Conservation (phyloP, 2,797 vertebrate species). For the Oreortyx pictus region DNA sequence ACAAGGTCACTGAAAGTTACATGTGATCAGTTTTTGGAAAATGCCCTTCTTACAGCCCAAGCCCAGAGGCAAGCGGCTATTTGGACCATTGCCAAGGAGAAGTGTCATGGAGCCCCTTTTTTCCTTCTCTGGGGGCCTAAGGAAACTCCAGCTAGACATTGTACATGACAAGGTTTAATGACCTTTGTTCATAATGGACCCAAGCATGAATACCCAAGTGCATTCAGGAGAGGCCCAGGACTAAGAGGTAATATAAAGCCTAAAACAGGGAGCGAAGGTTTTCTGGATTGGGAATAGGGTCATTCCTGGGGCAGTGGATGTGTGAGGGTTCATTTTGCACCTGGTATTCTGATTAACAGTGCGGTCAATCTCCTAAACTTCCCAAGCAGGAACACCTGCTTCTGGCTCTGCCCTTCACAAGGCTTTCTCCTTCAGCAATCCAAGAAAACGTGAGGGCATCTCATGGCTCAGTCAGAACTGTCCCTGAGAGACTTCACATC, state of each 20-base stretch:
- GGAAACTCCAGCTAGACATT: conserved; percentile 55
- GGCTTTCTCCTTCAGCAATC: conserved; percentile 10
- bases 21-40: conserved; percentile 59
- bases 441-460: conserved; percentile 15
- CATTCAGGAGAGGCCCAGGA: conserved; percentile 61
- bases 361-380: conserved; percentile 35
- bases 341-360: conserved; percentile 65
- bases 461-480: neutral
- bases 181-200: conserved; percentile 56
- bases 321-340: conserved; percentile 56
- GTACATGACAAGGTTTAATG: conserved; percentile 63
- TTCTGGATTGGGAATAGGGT: conserved; percentile 65
- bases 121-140: conserved; percentile 34
- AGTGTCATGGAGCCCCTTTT: conserved; percentile 44
- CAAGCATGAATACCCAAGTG: conserved; percentile 33
- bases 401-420: neutral
- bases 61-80: conserved; percentile 34
- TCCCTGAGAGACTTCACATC: neutral
- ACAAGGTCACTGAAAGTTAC: conserved; percentile 72
- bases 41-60: conserved; percentile 39
- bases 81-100: conserved; percentile 51
- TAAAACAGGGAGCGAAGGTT: conserved; percentile 49
- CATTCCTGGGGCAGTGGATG: conserved; percentile 61
- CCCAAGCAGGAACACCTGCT: conserved; percentile 47
- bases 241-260: conserved; percentile 42